phyloP scores from a whole-genome alignment of 1,140 invertebrate genomes.

The Drosophila ohnishii region DNA sequence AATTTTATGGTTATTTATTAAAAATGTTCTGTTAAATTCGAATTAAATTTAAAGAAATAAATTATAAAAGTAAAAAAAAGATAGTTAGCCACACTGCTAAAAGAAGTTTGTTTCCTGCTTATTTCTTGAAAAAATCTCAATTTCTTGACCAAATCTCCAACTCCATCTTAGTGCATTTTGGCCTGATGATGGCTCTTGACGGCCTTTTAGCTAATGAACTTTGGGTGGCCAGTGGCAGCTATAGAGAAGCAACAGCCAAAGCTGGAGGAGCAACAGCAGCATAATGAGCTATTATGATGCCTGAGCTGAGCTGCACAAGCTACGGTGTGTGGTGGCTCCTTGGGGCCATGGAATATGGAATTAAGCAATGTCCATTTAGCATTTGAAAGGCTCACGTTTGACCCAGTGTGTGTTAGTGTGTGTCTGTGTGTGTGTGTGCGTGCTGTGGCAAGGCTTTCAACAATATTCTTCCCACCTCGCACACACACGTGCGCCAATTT shows the following conservation, averaged over 20 bases:
- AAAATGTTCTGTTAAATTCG: not conserved
- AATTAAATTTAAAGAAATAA: not conserved
- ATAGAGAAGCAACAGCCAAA: slow-evolving; percentile 1
- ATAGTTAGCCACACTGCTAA: not conserved
- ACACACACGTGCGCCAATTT: slow-evolving; percentile 61
- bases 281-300: slow-evolving; percentile 80
- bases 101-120: not conserved
- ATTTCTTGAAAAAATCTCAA: not conserved
- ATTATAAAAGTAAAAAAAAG: not conserved
- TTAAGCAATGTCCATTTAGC: slow-evolving; percentile 80
- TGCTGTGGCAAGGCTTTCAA: slow-evolving; percentile 46
- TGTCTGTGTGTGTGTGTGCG: slow-evolving; percentile 21
- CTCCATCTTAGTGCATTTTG: slow-evolving; percentile 6
- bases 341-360: slow-evolving; percentile 62
- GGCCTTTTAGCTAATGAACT: slow-evolving; percentile 77
- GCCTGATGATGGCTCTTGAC: slow-evolving; percentile 15
- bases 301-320: slow-evolving; percentile 65
- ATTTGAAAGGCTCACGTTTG: slow-evolving; percentile 74
- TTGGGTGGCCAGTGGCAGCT: slow-evolving; percentile 28
- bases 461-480: slow-evolving; percentile 39
- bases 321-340: slow-evolving; percentile 16
- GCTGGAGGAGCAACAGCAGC: slow-evolving; percentile 18
- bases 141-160: slow-evolving; percentile 10
- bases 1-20: not conserved
- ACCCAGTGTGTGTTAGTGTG: slow-evolving; percentile 45